Evolutionary conservation across 2,888 invertebrate genomes (phyloP), one percentile per base, ranked within the genome.

Genomic region (Chrysodeixis includens): DNA sequence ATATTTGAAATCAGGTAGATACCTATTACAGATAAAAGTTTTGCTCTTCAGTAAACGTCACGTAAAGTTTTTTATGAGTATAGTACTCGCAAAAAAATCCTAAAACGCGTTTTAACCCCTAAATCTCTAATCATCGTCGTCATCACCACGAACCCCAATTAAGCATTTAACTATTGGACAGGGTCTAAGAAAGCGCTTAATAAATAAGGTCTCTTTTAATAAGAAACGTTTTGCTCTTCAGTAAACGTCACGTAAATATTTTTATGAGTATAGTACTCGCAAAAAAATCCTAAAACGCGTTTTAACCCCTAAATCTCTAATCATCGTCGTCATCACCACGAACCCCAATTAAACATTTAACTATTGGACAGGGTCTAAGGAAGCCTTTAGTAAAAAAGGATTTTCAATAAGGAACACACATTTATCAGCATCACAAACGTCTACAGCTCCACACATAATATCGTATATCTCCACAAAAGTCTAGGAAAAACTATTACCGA

Each of bases 401-500:
- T 14, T 35, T 35, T 35, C 1, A 14, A 40, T 40, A n/a, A 40
- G 4, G 5, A n/a, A 40, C 6, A 40, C 4, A 40, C 35, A 35
- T 35, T 35, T 10, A 10, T 9, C 35, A 6, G n/a, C 40, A n/a
- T 35, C 14, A 35, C 14, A 32, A 32, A 3, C 54, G 6, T 20
- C 18, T 10, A 22, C 2, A 26, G 6, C 26, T 26, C 2, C 6
- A 4, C 1, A 1, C 22, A 18, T 5, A 57, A 16, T 12, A 57
- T n/a, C 26, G 9, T 9, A 46, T 59, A 35, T n/a, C 22, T 12
- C 5, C 5, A 46, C 26, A 3, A 8, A 57, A 49, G 20, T 20
- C 18, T 20, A 49, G 20, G 46, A 12, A n/a, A 62, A 57, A 60
- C 59, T 52, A 66, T 65, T 61, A 52, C 12, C 35, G 4, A 18